Evolutionary conservation across 2,113 vertebrate species (phyloP).

Genomic region (Melanerpes formicivorus): DNA sequence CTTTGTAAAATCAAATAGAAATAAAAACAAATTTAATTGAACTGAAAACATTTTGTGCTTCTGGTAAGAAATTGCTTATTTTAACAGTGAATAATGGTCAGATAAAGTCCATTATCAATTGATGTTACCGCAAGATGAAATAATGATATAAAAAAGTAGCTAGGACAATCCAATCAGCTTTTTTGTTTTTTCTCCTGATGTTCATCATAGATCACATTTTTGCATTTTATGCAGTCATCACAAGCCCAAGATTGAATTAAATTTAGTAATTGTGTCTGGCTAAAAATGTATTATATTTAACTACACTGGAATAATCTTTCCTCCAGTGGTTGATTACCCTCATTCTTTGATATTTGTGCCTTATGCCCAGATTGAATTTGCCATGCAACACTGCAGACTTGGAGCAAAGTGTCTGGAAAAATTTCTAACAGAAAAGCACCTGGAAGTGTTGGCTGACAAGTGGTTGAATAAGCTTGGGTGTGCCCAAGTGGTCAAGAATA

Average conservation of each 20-base stretch:
- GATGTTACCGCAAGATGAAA: background rate
- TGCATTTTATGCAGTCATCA: background rate
- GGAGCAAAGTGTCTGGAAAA: no score
- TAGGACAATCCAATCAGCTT: background rate
- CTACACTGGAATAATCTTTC: background rate
- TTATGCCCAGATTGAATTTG: background rate
- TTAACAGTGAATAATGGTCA: background rate
- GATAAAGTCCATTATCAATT: background rate
- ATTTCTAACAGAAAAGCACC: no score
- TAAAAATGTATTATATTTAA: background rate
- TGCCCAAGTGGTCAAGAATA: no score
- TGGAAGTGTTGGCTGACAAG: no score
- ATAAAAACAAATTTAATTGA: background rate
- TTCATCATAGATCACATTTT: background rate
- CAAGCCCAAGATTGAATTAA: background rate
- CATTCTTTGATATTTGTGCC: background rate
- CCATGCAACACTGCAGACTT: no score
- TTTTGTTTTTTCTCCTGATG: background rate
- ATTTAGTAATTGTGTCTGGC: background rate
- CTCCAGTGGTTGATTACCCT: background rate
- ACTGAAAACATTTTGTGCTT: background rate
- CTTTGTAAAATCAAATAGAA: background rate
- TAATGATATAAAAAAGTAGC: background rate
- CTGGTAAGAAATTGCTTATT: background rate
- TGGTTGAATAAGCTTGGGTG: no score